phyloP scores from a whole-genome alignment of 2,888 invertebrate species.

The Tinea semifulvella region DNA sequence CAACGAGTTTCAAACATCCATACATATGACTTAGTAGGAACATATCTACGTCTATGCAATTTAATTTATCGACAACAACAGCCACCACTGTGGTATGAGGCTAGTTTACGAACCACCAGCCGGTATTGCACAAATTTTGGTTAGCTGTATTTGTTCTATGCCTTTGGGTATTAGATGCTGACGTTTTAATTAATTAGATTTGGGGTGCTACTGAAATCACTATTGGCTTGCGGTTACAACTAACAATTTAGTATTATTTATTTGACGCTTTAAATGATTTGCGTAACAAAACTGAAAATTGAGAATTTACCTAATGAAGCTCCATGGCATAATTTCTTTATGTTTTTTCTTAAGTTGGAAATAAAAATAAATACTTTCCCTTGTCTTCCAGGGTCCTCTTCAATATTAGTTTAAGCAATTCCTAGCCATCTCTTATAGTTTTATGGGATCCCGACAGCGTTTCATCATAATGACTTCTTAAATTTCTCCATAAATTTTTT shows the following conservation, averaged over 20 bases:
- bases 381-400: too few species aligned
- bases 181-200: constrained; percentile 32
- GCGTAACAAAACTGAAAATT: too few species aligned
- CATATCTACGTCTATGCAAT: constrained; percentile 34
- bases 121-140: constrained; percentile 17
- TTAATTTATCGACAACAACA: constrained; percentile 42
- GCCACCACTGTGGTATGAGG: constrained; percentile 17
- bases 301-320: too few species aligned
- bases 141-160: constrained; percentile 32
- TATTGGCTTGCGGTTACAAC: neutral
- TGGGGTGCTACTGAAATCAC: constrained; percentile 9
- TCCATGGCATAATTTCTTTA: too few species aligned
- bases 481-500: too few species aligned
- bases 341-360: too few species aligned
- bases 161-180: constrained; percentile 31
- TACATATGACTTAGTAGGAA: neutral
- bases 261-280: too few species aligned
- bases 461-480: too few species aligned
- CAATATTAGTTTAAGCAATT: too few species aligned
- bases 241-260: neutral
- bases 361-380: too few species aligned
- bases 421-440: too few species aligned
- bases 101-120: constrained; percentile 15
- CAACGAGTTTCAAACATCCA: neutral
- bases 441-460: too few species aligned